phyloP scores from a whole-genome alignment of 2,888 invertebrate species.

The Dilophus febrilis region DNA sequence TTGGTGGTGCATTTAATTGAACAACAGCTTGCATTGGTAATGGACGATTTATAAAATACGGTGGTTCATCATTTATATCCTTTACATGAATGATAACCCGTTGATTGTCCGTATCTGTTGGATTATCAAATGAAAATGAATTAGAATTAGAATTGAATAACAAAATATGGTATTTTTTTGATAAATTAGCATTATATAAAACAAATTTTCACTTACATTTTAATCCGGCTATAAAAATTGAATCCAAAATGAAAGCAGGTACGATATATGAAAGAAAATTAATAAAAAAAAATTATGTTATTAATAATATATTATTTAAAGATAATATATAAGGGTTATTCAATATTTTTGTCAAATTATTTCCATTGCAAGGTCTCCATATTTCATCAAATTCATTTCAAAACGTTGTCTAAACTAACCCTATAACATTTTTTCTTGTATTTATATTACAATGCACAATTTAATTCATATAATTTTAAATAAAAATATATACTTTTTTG shows the following conservation, averaged over 20 bases:
- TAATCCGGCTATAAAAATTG: constrained; percentile 26
- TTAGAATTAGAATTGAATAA: constrained; percentile 4
- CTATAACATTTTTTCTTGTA: too few species aligned
- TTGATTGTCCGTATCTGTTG: constrained; percentile 80
- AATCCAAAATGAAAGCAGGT: not conserved
- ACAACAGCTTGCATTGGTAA: constrained; percentile 96
- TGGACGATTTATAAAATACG: constrained; percentile 93
- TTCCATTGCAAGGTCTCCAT: too few species aligned
- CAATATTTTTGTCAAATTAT: too few species aligned
- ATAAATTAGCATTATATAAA: too few species aligned
- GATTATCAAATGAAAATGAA: too few species aligned
- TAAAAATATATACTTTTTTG: too few species aligned
- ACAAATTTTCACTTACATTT: constrained; percentile 33
- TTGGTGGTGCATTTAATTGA: constrained; percentile 85
- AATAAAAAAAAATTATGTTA: not conserved
- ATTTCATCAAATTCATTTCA: too few species aligned
- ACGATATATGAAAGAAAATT: not conserved
- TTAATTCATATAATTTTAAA: too few species aligned
- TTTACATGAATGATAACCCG: constrained; percentile 87
- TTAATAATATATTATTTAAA: not conserved
- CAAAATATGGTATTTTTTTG: too few species aligned
- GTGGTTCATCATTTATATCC: constrained; percentile 90
- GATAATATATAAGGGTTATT: not conserved
- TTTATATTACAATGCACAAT: too few species aligned
- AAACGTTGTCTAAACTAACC: too few species aligned